A percentile compares a stretch with the other conserved stretches of the same genome.
phyloP scores from a whole-genome alignment of 2,113 vertebrate genomes.

The Austrofundulus limnaeus region DNA sequence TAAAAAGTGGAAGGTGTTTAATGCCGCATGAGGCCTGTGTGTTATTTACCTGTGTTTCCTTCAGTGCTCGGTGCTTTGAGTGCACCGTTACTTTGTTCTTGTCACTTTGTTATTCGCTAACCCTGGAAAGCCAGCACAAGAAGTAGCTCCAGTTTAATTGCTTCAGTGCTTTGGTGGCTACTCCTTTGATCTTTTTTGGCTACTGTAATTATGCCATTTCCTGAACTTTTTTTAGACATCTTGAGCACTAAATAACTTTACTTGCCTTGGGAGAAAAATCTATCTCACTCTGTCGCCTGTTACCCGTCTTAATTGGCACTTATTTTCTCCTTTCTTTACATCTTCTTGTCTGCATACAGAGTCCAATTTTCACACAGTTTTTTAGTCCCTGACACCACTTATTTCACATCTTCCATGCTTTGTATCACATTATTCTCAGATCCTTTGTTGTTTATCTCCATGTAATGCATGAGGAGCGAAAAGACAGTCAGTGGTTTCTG shows the following conservation, averaged over 20 bases:
- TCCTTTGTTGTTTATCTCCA: slow-evolving; percentile 33
- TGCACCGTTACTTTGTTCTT: slow-evolving; percentile 5
- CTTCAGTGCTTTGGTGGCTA: slow-evolving; percentile 47
- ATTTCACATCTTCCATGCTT: slow-evolving; percentile 20
- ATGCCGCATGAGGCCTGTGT: slow-evolving; percentile 32
- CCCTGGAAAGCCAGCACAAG: slow-evolving; percentile 30
- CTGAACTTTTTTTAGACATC: slow-evolving; percentile 43
- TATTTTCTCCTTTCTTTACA: slow-evolving; percentile 32
- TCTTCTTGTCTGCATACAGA: slow-evolving; percentile 5
- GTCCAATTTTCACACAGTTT: slow-evolving; percentile 15
- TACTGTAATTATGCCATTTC: slow-evolving; percentile 50
- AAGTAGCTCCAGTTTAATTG: slow-evolving; percentile 42
- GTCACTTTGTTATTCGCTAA: slow-evolving; percentile 30
- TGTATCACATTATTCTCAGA: slow-evolving; percentile 26
- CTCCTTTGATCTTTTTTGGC: slow-evolving; percentile 57
- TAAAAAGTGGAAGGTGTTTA: slow-evolving; percentile 40
- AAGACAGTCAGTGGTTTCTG: background rate
- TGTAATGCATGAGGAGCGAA: slow-evolving; percentile 1
- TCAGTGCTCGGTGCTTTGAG: slow-evolving; percentile 10
- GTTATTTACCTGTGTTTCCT: slow-evolving; percentile 57
- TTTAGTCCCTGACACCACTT: slow-evolving; percentile 12
- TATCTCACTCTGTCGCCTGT: slow-evolving; percentile 41
- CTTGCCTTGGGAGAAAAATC: slow-evolving; percentile 47
- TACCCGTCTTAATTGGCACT: slow-evolving; percentile 52
- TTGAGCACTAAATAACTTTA: slow-evolving; percentile 46